Evolutionary conservation across 2,797 vertebrate genomes (phyloP), one percentile per base, ranked within the genome.

Genomic region (Diglossa cyanea): DNA sequence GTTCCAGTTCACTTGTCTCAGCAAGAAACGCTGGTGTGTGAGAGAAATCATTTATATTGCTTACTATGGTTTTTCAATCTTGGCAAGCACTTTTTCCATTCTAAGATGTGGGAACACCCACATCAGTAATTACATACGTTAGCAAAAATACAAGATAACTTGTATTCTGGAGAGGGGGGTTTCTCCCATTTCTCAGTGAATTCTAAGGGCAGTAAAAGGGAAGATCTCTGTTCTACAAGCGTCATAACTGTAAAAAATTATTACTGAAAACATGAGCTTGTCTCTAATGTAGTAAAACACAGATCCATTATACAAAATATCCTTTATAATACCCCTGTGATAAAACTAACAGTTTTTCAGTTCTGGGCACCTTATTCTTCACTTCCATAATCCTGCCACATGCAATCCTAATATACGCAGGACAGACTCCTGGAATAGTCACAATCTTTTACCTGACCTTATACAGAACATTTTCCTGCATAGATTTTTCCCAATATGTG

Each of bases 1-100:
- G 93, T 91, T 87, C 95, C 95, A 94, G 94, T 96, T 95, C 97
- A 95, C 97, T 96, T 97, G 95, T 92, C 80, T 65, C 92, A 96
- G 97, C 92, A 94, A 97, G 96, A 94, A 97, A 87, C 1, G 14
- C 65, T 95, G 91, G 94, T 95, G 90, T 94, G 57, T 83, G 92
- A 91, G 74, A 92, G 95, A 96, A 93, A 93, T 91, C 58, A 71
- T 97, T 95, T 95, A 86, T 79, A 86, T 94, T 96, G 74, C 81
- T 86, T 97, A 94, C 94, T 95, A 96, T 3, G 2, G 88, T 83
- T 94, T 97, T 96, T 96, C 84, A 92, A 94, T 86, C 95, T 96
- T 91, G 92, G 95, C 91, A 91, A 95, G 90, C 77, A 42, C 88
- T 93, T 96, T 72, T 92, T 92, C 84, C 93, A 83, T 95, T 95